Percentiles rank a stretch among this genome's conserved stretches.
These are phyloP conservation scores for Tetraneura akinire DNA, from an alignment of 1,140 invertebrate genomes.

Conservation along the genomic window DNA sequence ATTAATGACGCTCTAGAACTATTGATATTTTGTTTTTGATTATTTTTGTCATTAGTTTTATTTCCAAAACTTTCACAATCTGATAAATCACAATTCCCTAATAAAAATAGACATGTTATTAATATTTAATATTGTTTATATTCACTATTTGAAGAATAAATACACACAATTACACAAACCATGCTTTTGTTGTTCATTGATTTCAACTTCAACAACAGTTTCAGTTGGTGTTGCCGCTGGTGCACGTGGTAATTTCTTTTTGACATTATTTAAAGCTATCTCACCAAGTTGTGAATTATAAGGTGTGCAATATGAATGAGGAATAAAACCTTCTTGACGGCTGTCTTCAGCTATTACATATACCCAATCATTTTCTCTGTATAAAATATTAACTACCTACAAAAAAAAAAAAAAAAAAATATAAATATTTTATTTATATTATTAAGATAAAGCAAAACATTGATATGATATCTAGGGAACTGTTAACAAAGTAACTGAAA, in stretches of 20 bases:
- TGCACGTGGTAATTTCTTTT: conserved; percentile 81
- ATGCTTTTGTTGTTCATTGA: conserved; percentile 54
- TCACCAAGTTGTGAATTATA: conserved; percentile 76
- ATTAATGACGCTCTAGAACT: conserved; percentile 66
- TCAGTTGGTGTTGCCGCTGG: conserved; percentile 56
- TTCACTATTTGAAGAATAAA: neutral
- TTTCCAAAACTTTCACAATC: conserved; percentile 68
- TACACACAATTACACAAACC: conserved; percentile 52
- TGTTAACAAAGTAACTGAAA: no score
- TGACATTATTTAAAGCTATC: conserved; percentile 69
- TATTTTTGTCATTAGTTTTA: conserved; percentile 62
- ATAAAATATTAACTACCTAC: conserved; percentile 86
- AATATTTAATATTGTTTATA: neutral
- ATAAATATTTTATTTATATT: no score
- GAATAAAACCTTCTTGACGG: conserved; percentile 89
- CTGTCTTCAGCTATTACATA: conserved; percentile 90
- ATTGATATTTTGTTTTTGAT: conserved; percentile 60
- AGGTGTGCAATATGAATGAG: conserved; percentile 88
- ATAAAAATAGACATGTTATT: no score
- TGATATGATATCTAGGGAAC: no score
- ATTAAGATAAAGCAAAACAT: neutral
- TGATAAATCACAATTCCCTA: conserved; percentile 60
- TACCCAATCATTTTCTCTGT: conserved; percentile 95
- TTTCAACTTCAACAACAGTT: conserved; percentile 55
- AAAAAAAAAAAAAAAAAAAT: no score